phyloP scores from a whole-genome alignment of 2,113 vertebrate genomes.

The Atherinomorus stipes region DNA sequence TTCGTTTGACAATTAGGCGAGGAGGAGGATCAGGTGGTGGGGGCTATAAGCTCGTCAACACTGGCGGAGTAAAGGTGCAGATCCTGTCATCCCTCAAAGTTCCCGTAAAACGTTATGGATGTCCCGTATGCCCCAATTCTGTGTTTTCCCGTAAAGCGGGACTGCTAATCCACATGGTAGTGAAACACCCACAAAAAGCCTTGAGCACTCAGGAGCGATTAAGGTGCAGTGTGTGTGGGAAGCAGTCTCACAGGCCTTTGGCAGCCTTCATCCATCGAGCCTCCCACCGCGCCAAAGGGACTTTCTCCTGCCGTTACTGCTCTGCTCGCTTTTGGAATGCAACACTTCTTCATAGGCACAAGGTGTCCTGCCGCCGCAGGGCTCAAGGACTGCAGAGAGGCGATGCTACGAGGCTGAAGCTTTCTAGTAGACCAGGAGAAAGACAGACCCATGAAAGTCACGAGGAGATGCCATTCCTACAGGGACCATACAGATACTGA shows the following conservation, averaged over 20 bases:
- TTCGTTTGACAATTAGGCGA: constrained; percentile 80
- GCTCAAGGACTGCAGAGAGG: constrained; percentile 75
- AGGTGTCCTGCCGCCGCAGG: constrained; percentile 79
- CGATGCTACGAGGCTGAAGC: constrained; percentile 72
- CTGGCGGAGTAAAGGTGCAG: constrained; percentile 79
- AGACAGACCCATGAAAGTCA: constrained; percentile 71
- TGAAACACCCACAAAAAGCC: constrained; percentile 81
- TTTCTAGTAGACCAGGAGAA: constrained; percentile 73
- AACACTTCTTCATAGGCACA: constrained; percentile 82
- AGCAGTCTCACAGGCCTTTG: constrained; percentile 90
- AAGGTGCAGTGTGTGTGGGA: constrained; percentile 90
- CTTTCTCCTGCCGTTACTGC: constrained; percentile 83
- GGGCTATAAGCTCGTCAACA: constrained; percentile 81
- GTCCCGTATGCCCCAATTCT: constrained; percentile 82
- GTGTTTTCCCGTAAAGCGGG: constrained; percentile 83
- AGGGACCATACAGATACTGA: constrained; percentile 81
- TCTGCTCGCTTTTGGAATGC: constrained; percentile 84
- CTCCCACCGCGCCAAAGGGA: constrained; percentile 81
- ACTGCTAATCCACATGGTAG: constrained; percentile 83
- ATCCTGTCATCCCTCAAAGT: constrained; percentile 81
- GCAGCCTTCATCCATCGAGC: constrained; percentile 88
- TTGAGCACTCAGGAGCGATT: constrained; percentile 85
- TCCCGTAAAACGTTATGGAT: constrained; percentile 83
- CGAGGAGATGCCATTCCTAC: constrained; percentile 72
- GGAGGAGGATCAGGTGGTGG: constrained; percentile 75